Base-by-base conservation (phyloP, 92 coral and sea anemone genomes). In the Epizoanthus rinbou region DNA sequence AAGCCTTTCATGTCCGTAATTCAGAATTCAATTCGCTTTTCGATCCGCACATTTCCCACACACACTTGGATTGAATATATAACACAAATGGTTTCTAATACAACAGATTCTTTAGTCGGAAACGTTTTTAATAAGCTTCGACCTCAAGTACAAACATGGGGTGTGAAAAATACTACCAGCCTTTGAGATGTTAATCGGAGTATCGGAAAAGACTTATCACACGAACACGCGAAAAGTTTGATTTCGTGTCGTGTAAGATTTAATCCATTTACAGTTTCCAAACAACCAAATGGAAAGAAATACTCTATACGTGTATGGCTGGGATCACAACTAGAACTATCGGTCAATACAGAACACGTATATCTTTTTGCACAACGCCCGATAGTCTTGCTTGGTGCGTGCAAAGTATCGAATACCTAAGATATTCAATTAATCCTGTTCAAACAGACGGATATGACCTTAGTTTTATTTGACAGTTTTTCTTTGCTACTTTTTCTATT, bases 121-220 rank as follows among this genome's bases (percentile, higher is more conserved):
- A 78, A 62, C 82, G 56, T 83, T 73, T 88, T 88, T 85, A 84
- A 88, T 85, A 75, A 79, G 82, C 88, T 85, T 85, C 69, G 24
- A 68, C 87, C 87, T 81, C 87, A 66, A 85, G 79, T 72, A 75
- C 92, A 89, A 85, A 89, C 89, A 86, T 7, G 19, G 89, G 86
- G 92, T 81, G 92, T 81, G 87, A 80, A 79, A 89, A 37, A 67
- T 80, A 57, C 57, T 75, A 84, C 78, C 76, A 23, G 3, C 87
- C 76, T 85, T 85, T 88, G 79, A 85, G 39, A 89, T 81, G 92
- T 25, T 73, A 89, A 89, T 89, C 74, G 52, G 10, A 21, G 71
- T 4, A 62, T 56, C 70, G 82, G 76, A 60, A 78, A 78, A 78
- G 24, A 13, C 69, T 25, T 15, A 22, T 78, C 71, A n/a, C 82